Evolutionary conservation across 2,888 invertebrate genomes (phyloP).

Genomic region (Willowsia nigromaculata): DNA sequence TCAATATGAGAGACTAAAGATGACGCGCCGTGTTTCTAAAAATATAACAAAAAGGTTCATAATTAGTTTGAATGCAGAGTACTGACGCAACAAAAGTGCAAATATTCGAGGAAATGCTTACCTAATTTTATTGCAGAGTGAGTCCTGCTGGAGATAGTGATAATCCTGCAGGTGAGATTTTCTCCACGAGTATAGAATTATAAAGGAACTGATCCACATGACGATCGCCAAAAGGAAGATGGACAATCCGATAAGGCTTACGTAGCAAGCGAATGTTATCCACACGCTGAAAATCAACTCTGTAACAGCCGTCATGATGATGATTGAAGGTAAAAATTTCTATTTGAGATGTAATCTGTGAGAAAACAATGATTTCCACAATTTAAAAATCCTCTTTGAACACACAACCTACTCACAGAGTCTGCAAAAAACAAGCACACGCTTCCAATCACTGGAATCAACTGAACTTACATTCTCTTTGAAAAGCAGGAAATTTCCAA

Average conservation of each 20-base stretch:
- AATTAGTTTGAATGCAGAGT: too few species aligned
- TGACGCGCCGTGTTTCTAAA: slow-evolving; percentile 19
- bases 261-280: slow-evolving; percentile 72
- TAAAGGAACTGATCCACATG: slow-evolving; percentile 75
- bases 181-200: slow-evolving; percentile 75
- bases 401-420: not conserved
- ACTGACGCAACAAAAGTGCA: not conserved
- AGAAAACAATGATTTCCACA: not conserved
- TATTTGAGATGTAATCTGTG: not conserved
- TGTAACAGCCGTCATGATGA: slow-evolving; percentile 1
- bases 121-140: slow-evolving; percentile 43
- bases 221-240: slow-evolving; percentile 68
- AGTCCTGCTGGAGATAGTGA: not conserved
- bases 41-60: not conserved
- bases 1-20: not conserved
- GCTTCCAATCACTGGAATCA: not conserved
- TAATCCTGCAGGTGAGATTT: slow-evolving; percentile 69
- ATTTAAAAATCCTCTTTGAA: not conserved
- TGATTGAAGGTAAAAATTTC: not conserved
- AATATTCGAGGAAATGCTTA: not conserved
- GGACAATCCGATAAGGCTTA: slow-evolving; percentile 71
- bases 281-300: slow-evolving; percentile 73
- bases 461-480: not conserved
- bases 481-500: not conserved
- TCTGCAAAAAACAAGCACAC: too few species aligned